Evolutionary conservation across 1,140 invertebrate species (phyloP).

Genomic region (Catajapyx aquilonaris): DNA sequence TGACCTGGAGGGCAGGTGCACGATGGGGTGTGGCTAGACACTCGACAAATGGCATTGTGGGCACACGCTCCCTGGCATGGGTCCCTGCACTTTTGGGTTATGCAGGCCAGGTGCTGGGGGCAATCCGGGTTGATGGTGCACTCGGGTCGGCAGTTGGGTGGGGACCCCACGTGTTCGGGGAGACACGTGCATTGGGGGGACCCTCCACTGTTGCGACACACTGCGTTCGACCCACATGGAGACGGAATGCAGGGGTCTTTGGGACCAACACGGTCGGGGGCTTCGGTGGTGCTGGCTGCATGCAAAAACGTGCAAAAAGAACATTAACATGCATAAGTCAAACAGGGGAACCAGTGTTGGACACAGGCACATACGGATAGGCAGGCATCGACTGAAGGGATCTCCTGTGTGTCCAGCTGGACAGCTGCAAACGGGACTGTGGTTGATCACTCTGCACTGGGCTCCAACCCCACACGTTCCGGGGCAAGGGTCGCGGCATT

Average conservation of each 20-base stretch:
- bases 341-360: too few species aligned
- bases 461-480: conserved; percentile 34
- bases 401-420: conserved; percentile 27
- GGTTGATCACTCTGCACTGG: conserved; percentile 31
- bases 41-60: conserved; percentile 36
- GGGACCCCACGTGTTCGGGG: conserved; percentile 32
- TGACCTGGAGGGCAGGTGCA: conserved; percentile 34
- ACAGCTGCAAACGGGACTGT: conserved; percentile 33
- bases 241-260: conserved; percentile 39
- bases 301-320: too few species aligned
- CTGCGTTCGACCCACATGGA: conserved; percentile 45
- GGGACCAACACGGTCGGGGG: conserved; percentile 20
- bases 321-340: too few species aligned
- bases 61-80: conserved; percentile 41
- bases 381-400: conserved; percentile 26
- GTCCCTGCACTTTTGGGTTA: conserved; percentile 42
- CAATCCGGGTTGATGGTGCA: conserved; percentile 41
- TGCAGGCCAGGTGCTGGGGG: conserved; percentile 33
- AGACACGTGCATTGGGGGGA: conserved; percentile 40
- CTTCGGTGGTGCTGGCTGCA: conserved; percentile 18
- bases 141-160: conserved; percentile 41
- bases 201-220: conserved; percentile 34
- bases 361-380: conserved; percentile 18
- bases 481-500: conserved; percentile 42
- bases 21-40: conserved; percentile 38